These are phyloP conservation scores for Oophaga pumilio DNA, from an alignment of 2,113 vertebrate genomes.

Conservation along the genomic window DNA sequence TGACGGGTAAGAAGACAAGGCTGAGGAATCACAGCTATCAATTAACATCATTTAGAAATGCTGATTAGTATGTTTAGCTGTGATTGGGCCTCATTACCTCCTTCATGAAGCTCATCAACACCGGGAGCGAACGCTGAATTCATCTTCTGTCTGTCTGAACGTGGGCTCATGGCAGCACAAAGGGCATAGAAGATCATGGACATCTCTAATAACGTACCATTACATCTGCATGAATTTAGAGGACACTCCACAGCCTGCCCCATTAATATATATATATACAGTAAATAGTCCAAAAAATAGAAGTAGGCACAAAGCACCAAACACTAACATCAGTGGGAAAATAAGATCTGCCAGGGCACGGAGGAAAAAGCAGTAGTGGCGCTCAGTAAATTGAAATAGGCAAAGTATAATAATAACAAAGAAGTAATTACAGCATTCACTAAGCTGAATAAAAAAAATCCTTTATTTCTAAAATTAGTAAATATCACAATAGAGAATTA, in stretches of 20 bases:
- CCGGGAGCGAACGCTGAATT: neutral
- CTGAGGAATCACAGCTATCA: conserved; percentile 51
- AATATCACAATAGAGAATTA: no score
- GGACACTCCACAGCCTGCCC: neutral
- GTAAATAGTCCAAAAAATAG: no score
- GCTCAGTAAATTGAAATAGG: no score
- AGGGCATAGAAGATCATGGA: neutral
- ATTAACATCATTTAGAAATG: conserved; percentile 55
- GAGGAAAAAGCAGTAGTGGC: no score
- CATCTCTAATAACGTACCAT: neutral
- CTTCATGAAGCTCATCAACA: conserved; percentile 20
- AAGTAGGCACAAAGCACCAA: no score
- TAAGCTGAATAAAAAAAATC: no score
- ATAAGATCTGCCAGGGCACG: no score
- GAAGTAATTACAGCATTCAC: no score
- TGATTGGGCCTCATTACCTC: conserved; percentile 49
- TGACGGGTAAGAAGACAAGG: conserved; percentile 41
- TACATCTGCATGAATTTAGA: neutral
- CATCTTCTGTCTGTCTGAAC: neutral
- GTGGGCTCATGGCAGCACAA: neutral
- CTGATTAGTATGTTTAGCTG: conserved; percentile 48
- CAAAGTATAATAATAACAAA: no score
- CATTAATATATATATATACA: neutral
- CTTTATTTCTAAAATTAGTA: no score
- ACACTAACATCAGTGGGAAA: no score